Evolutionary conservation across 1,140 invertebrate genomes (phyloP).

Genomic region (Eueides isabella): DNA sequence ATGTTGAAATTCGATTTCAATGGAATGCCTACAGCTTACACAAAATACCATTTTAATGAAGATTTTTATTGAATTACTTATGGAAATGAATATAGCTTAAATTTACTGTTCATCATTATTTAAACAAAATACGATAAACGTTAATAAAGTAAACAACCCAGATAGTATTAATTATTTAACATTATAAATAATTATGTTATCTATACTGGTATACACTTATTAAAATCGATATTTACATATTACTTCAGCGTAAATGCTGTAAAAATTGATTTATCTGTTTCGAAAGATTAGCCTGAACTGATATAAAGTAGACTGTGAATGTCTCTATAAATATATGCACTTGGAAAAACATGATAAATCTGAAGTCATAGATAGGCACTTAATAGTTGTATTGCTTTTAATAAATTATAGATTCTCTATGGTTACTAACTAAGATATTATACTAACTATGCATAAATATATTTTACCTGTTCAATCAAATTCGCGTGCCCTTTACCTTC

Average conservation of each 20-base stretch:
- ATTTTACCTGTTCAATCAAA: neutral
- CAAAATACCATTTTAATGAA: slow-evolving; percentile 49
- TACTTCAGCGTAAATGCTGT: too few species aligned
- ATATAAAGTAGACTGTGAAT: too few species aligned
- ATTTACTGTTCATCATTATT: neutral
- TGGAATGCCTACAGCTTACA: slow-evolving; percentile 45
- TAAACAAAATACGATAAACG: neutral
- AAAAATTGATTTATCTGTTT: too few species aligned
- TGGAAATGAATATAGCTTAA: neutral
- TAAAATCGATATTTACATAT: too few species aligned
- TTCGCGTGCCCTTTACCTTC: neutral
- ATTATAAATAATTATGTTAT: too few species aligned
- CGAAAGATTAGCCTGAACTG: too few species aligned
- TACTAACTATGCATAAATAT: neutral
- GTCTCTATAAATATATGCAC: too few species aligned
- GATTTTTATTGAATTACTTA: slow-evolving; percentile 45
- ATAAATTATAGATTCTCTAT: neutral
- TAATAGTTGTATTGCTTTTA: too few species aligned
- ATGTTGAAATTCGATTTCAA: slow-evolving; percentile 44
- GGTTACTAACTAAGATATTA: neutral
- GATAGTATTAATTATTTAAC: too few species aligned
- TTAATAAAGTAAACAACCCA: neutral
- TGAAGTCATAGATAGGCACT: too few species aligned
- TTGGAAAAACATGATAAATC: too few species aligned
- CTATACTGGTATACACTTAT: too few species aligned